Base-by-base conservation (phyloP, 2,113 vertebrate species). In the Chrysochloris asiatica region DNA sequence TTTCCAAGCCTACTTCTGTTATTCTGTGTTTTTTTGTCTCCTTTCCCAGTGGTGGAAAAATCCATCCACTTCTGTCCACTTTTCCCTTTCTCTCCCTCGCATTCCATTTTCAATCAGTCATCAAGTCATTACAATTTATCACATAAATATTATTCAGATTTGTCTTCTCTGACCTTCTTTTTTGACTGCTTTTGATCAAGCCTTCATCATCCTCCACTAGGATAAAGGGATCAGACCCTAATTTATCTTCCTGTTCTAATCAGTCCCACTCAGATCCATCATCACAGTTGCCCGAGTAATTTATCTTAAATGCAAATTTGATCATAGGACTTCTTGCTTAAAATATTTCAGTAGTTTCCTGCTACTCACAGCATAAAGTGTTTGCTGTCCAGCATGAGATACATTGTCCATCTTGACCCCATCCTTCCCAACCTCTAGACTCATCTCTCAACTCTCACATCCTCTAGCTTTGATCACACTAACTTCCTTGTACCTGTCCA, bases 391-490 rank as follows among this genome's bases (percentile, higher is more conserved):
- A n/a, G 21, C 16, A 24, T 1, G 4, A 2, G 48, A 4, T 4
- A 0, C 0, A 3, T 2, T 17, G 6, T 3, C n/a, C 47, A 71
- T 36, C 36, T 4, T 24, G 43, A 45, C 28, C 30, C 22, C 1
- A 2, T 22, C 19, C 71, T 47, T 47, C 33, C 30, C 8, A 2
- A 8, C 26, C 50, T 19, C 24, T 13, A 2, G 7, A 36, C 59
- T 59, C 45, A 8, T 43, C 28, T 4, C 6, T n/a, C 28, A 1
- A 3, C 48, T 19, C 9, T 21, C 75, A 11, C 0, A 0, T 4
- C 2, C 38, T 38, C n/a, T 45, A 3, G 47, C 26, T 28, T 28
- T 17, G 26, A 59, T 21, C 3, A 2, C 54, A 19, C 8, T 0
- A 0, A 30, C 16, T 3, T 41, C 33, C 13, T 4, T 65, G 21